Evolutionary conservation across 1,140 invertebrate genomes (phyloP).

Genomic region (Liolophura sinensis): DNA sequence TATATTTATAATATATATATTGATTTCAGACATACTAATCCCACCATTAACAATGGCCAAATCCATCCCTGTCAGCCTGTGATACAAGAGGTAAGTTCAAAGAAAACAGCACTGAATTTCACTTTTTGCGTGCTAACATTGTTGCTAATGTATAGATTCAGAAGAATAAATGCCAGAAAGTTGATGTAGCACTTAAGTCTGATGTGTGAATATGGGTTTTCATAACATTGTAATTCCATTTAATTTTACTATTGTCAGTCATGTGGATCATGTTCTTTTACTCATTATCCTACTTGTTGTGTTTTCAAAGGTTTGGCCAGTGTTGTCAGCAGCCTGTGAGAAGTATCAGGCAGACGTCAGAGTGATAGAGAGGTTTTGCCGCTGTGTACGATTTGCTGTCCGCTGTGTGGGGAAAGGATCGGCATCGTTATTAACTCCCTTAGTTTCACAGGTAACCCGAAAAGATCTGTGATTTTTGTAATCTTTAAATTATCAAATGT

Average conservation of each 20-base stretch:
- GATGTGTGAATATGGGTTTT: not conserved
- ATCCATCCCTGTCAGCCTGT: slow-evolving; percentile 82
- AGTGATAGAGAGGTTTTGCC: slow-evolving; percentile 89
- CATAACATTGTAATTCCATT: not conserved
- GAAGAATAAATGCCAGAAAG: not conserved
- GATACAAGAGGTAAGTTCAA: slow-evolving; percentile 69
- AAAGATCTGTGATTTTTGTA: not conserved
- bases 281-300: slow-evolving; percentile 12
- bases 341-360: slow-evolving; percentile 81
- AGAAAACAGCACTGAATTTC: not conserved
- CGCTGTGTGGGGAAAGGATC: slow-evolving; percentile 82
- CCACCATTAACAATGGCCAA: slow-evolving; percentile 65
- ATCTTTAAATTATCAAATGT: no score
- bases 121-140: not conserved
- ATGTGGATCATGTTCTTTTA: slow-evolving; percentile 4
- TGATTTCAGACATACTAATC: slow-evolving; percentile 69
- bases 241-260: not conserved
- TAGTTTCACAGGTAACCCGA: slow-evolving; percentile 74
- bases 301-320: slow-evolving; percentile 73
- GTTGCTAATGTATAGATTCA: not conserved
- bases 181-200: not conserved
- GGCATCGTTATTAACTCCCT: slow-evolving; percentile 73
- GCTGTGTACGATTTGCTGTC: slow-evolving; percentile 86
- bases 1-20: slow-evolving; percentile 1
- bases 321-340: slow-evolving; percentile 76